These are phyloP conservation scores for Athene cunicularia DNA, from an alignment of 2,113 vertebrate species.

Conservation along the genomic window DNA sequence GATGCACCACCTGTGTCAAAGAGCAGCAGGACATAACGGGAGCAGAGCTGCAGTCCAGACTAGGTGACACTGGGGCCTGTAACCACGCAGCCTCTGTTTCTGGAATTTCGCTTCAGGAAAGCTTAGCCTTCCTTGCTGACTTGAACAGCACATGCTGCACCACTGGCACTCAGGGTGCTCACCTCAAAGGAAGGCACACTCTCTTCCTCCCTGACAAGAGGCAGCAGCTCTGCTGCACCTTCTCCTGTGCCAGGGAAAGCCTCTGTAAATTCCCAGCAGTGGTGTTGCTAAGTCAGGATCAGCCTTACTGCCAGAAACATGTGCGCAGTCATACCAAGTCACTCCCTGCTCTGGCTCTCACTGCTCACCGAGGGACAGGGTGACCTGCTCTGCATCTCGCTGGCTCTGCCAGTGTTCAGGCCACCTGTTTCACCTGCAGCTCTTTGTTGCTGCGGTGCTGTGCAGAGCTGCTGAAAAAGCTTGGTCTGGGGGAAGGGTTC, in stretches of 20 bases:
- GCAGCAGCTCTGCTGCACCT: background rate
- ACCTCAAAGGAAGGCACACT: background rate
- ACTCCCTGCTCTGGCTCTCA: background rate
- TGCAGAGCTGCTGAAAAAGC: background rate
- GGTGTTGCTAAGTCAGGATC: background rate
- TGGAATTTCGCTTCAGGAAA: background rate
- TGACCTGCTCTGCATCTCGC: background rate
- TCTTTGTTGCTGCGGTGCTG: background rate
- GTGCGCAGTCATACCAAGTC: rapidly evolving
- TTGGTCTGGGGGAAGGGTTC: background rate
- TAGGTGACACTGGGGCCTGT: background rate
- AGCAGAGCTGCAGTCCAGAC: background rate
- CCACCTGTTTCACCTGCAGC: background rate
- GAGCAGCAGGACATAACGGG: background rate
- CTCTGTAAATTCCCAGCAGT: background rate
- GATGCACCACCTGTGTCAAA: background rate
- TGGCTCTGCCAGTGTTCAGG: background rate
- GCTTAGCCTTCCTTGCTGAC: background rate
- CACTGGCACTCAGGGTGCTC: background rate
- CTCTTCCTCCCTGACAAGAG: background rate
- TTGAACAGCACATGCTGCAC: background rate
- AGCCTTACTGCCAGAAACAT: background rate
- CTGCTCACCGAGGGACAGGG: background rate
- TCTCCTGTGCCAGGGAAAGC: background rate
- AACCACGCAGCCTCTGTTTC: background rate